Percentiles rank a stretch among this genome's conserved stretches.
phyloP scores from a whole-genome alignment of 2,113 vertebrate species.

The Fregetta grallaria region DNA sequence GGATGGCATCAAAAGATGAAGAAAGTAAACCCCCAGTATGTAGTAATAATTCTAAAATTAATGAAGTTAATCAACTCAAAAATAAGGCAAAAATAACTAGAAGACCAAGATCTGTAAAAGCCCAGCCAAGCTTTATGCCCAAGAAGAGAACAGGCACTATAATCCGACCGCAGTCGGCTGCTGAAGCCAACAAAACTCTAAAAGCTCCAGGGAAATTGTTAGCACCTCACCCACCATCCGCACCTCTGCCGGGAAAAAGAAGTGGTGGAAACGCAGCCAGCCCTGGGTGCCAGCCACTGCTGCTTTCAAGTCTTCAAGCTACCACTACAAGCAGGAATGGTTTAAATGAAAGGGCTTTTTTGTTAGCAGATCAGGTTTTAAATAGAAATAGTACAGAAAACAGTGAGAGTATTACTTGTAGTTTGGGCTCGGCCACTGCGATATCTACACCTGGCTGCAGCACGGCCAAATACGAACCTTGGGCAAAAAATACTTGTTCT shows the following conservation, averaged over 20 bases:
- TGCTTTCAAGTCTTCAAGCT: slow-evolving; percentile 33
- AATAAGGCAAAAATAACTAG: slow-evolving; percentile 55
- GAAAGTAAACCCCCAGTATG: slow-evolving; percentile 40
- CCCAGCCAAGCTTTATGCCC: slow-evolving; percentile 22
- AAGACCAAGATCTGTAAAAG: slow-evolving; percentile 65
- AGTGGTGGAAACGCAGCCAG: slow-evolving; percentile 9
- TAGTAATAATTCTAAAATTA: slow-evolving; percentile 62
- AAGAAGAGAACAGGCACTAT: slow-evolving; percentile 72
- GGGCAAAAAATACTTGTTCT: slow-evolving; percentile 36
- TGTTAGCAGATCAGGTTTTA: slow-evolving; percentile 26
- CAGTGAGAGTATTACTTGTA: not conserved
- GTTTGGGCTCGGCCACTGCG: slow-evolving; percentile 37
- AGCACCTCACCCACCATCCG: slow-evolving; percentile 78
- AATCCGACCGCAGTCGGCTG: slow-evolving; percentile 70
- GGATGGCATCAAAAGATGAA: slow-evolving; percentile 76
- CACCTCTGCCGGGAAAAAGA: slow-evolving; percentile 37
- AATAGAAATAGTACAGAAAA: slow-evolving; percentile 36
- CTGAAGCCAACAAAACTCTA: slow-evolving; percentile 68
- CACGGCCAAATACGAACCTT: slow-evolving; percentile 36
- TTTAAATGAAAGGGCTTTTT: slow-evolving; percentile 17
- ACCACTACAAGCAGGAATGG: not conserved
- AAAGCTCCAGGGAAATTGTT: slow-evolving; percentile 74
- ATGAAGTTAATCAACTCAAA: slow-evolving; percentile 34
- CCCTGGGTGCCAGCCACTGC: slow-evolving; percentile 4
- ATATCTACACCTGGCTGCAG: slow-evolving; percentile 37